Evolutionary conservation across 2,888 invertebrate species (phyloP), one percentile per base, ranked within the genome.

Genomic region (Ferrisia virgata): DNA sequence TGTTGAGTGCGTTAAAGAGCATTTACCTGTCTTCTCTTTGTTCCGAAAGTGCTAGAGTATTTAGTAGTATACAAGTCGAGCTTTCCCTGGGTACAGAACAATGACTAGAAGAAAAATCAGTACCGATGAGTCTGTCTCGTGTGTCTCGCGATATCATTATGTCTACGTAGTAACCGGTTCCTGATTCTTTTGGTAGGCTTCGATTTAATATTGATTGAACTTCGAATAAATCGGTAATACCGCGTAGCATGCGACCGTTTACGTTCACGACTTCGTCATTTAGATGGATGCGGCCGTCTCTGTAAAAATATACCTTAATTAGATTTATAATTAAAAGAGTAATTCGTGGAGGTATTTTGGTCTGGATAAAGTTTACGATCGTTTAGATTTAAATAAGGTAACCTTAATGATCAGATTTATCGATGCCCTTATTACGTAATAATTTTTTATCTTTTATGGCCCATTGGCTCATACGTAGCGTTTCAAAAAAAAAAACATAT

Each of bases 221-320:
- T 83, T 87, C 87, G 78, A 86, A 87, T 53, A 88, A 88, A 18
- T 88, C 86, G 76, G 85, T 83, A 53, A 90, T 87, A 5, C 89
- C 89, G 4, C 88, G 88, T 43, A 91, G 87, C 15, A 89, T 87
- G 43, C 88, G 88, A 3, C 90, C 90, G 86, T 90, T 90, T 83
- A 90, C 89, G 84, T 89, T 89, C 28, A 90, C 88, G 8, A 90
- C 88, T 85, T 90, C 89, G 86, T 90, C 90, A 9, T 89, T 90
- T 22, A 89, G 87, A 80, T 87, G 87, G 36, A 91, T 87, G 13
- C 89, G 87, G 2, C 89, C 89, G 85, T 89, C 89, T 85, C 89
- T 87, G 85, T 11, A 86, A 86, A 85, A 76, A 36, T 36, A 76
- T 33, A n/a, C 9, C 31, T 76, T 76, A 76, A 76, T 76, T 76